Evolutionary conservation across 2,797 vertebrate genomes (phyloP), one percentile per base, ranked within the genome.

Genomic region (Malacoraja senta): DNA sequence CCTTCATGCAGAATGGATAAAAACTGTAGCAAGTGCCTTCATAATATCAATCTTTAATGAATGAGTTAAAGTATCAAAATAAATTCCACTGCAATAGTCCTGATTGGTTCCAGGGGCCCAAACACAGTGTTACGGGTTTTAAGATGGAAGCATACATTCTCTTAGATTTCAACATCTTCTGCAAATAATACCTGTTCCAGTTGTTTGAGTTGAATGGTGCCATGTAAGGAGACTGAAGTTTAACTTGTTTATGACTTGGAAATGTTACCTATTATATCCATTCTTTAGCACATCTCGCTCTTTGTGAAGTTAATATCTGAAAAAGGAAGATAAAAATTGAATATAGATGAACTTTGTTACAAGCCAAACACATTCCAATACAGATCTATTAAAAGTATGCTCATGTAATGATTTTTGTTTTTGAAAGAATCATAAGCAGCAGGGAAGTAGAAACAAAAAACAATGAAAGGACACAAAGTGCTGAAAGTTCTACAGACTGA

Each of bases 121-220:
- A 44, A 53, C 44, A 72, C 90, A 92, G 90, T 92, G 90, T 92
- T 92, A 76, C 35, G 38, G 90, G 90, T 91, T 92, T 72, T 76
- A 92, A 84, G 21, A 29, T 84, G 53, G 44, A 92, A 92, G n/a
- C 10, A 74, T 26, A 65, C 4, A 71, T 92, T 92, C 71, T 92
- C 90, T 15, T 35, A 88, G 44, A 92, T 92, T 92, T 92, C 71
- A 92, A 74, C 72, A 88, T 88, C 84, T 76, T 74, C 71, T 58
- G 90, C 71, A 92, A 92, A 92, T 92, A 74, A 76, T 92, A 92
- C 90, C 90, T 92, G 90, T 44, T 92, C 26, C 38, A 38, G 26
- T 74, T 92, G 90, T 92, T 58, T n/a, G 76, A 92, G 72, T 74
- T 72, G 68, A 76, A 58, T 92, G 90, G 72, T 92, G 90, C 68